Base-by-base conservation (phyloP, 2,797 vertebrate species). In the Miopithecus talapoin region DNA sequence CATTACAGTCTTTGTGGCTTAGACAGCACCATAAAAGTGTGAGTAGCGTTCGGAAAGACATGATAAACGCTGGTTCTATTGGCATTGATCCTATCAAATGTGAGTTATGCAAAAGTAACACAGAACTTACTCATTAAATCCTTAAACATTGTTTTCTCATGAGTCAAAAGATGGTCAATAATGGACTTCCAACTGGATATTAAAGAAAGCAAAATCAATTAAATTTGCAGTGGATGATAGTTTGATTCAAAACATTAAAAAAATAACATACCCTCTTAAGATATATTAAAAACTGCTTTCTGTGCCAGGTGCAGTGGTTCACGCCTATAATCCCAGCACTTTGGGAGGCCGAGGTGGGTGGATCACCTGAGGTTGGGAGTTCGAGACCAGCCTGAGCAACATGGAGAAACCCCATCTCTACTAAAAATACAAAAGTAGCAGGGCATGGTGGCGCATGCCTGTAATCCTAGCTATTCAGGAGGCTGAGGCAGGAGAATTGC, bases 131-230 rank as follows among this genome's bases (percentile, higher is more conserved):
- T 99, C 99, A 99, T 99, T 94, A 99, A 98, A 98, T 99, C 99
- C 99, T 99, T 99, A 98, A 99, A 99, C 99, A 99, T 99, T 17
- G 99, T 99, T 99, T 99, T 99, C 98, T 99, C 99, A 1, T 99
- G 99, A 81, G 99, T 99, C 98, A 99, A 99, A 87, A 99, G 99
- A 98, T 99, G 99, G 97, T 99, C 99, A 97, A 99, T 99, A 95
- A 99, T 99, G 97, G 99, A 99, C 98, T 99, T 99, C 99, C 99
- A 99, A 68, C 99, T 99, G 98, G 97, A 72, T 95, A 98, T 26
- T 55, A 13, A 93, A 97, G 96, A 96, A 87, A 86, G 12, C 93
- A 95, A 81, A 79, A 64, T 86, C 72, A 94, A 48, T 79, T 53
- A 95, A 33, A 59, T n/a, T 48, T 9, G 68, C 33, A 74, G 53